Evolutionary conservation across 1,140 invertebrate species (phyloP), one percentile per base, ranked within the genome.

Genomic region (Philaenus spumarius): DNA sequence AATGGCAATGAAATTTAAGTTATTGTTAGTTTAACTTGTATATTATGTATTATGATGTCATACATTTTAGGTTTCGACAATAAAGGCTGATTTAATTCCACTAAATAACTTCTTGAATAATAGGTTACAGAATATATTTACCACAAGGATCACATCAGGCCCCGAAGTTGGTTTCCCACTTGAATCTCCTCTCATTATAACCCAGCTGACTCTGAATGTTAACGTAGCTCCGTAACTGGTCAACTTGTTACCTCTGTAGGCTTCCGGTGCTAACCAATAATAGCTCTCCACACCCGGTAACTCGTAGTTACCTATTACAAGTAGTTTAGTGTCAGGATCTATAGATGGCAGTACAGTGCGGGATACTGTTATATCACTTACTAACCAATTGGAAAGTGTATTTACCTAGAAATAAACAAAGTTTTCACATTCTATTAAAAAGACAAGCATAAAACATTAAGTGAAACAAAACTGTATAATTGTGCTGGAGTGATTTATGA

Each of bases 241-340:
- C 46, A 91, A 69, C 60, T 82, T 82, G 69, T 90, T 88, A 2
- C 87, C 89, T 40, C 75, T 69, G 69, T 86, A 90, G 2, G 83
- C 79, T 57, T 80, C 70, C 3, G 92, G 93, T 23, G 91, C 90
- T 55, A 86, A 72, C 92, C 94, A 98, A 73, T 93, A 98, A 67
- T 90, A 92, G 43, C 83, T 82, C 64, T 87, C 83, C 66, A 84
- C 81, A 11, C 78, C 79, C 1, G 80, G 75, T 65, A 89, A 70
- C 57, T 90, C 87, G 63, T 82, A 81, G 63, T 81, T 78, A 22
- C 77, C 78, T 42, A 86, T 77, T 0, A 77, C 78, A 14, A 85
- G 64, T 60, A 77, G 74, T 24, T 77, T 78, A 14, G 73, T 77
- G 19, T 82, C 79, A 7, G 68, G 66, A 60, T 83, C 80, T 15